Evolutionary conservation across 2,888 invertebrate genomes (phyloP), one percentile per base, ranked within the genome.

Genomic region (Sycophila texana): DNA sequence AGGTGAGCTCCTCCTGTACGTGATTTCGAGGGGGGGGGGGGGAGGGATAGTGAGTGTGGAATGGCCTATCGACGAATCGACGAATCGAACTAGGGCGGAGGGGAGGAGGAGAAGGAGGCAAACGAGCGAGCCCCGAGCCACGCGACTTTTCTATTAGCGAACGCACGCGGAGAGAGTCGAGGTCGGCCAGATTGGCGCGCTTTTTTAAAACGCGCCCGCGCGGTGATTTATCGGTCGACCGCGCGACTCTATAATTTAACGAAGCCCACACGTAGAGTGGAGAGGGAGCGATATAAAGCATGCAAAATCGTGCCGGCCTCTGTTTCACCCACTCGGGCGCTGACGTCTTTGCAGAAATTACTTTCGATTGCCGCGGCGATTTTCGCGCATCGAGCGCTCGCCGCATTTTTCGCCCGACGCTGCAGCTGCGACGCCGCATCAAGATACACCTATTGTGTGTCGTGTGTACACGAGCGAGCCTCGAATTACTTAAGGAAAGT

Each of bases 261-360:
- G 74, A 30, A 65, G 63, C 66, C 47, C 57, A 66, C 47, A 61
- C 66, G 57, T 49, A 39, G 18, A 71, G 16, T 7, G 61, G 39
- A 73, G 16, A 53, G 12, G 1, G 26, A 10, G 51, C 78, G 63
- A 73, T 80, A 58, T 68, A 72, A 68, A 51, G 63, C 74, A 73
- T 61, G 77, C 80, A 30, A 77, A 80, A 80, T 77, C 73, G 65
- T 65, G 57, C 66, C 72, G 74, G 79, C 79, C 79, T 26, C 79
- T 73, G 68, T 74, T 74, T 79, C 79, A 63, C 67, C 67, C 39
- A n/a, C 55, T 57, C 74, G 12, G 12, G 5, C 10, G 18, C 76
- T 71, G 70, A 72, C 79, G 72, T 75, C 79, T 75, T 75, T 79
- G 76, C 74, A 73, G 51, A 80, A 77, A 80, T 80, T 80, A 74